Conservation (phyloP, 2,113 vertebrate genomes). For the Ammodytes dubius region DNA sequence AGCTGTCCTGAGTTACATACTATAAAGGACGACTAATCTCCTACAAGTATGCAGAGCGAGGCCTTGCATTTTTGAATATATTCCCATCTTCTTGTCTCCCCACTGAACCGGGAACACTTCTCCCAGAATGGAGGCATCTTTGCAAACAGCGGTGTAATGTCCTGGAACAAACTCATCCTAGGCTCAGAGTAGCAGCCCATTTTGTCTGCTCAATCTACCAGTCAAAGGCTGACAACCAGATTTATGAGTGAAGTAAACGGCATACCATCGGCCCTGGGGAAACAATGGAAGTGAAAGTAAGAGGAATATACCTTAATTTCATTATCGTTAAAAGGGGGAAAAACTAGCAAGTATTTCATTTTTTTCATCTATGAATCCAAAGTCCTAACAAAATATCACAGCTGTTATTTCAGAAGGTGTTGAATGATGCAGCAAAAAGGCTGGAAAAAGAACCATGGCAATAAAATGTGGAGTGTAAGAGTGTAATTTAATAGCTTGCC, state of each 20-base stretch:
- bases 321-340: constrained; percentile 31
- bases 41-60: not conserved
- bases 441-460: constrained; percentile 50
- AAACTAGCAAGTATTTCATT: not conserved
- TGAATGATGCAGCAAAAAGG: constrained; percentile 31
- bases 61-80: constrained; percentile 30
- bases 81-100: constrained; percentile 29
- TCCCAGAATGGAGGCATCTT: constrained; percentile 61
- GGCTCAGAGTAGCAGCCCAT: constrained; percentile 65
- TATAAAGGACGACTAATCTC: constrained; percentile 34
- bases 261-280: constrained; percentile 60
- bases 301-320: constrained; percentile 52
- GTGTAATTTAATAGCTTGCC: constrained; percentile 39
- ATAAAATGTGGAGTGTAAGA: constrained; percentile 39
- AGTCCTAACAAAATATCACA: constrained; percentile 19
- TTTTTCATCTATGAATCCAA: constrained; percentile 4
- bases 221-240: constrained; percentile 70
- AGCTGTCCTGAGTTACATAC: constrained; percentile 24
- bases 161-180: constrained; percentile 80
- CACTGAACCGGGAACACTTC: constrained; percentile 38
- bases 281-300: constrained; percentile 66
- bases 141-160: constrained; percentile 78
- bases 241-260: constrained; percentile 77
- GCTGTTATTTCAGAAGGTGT: constrained; percentile 28
- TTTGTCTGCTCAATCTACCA: constrained; percentile 79